Conservation (phyloP, 2,797 vertebrate species). For the Crocidura indochinensis region DNA sequence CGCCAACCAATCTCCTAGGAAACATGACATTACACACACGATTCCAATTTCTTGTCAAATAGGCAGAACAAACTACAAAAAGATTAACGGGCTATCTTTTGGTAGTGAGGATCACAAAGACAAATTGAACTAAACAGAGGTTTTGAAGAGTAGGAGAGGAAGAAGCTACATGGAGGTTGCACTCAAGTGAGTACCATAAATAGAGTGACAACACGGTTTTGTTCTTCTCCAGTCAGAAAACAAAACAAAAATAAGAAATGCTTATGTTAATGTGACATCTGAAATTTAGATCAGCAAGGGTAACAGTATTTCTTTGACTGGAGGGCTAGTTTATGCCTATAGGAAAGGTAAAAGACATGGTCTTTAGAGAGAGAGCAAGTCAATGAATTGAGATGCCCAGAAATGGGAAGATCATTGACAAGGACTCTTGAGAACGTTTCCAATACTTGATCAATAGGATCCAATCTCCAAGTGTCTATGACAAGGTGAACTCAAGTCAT, state of each 20-base stretch:
- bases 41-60: not conserved
- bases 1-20: too few relatives aligned
- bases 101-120: not conserved
- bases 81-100: not conserved
- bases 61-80: not conserved
- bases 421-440: not conserved
- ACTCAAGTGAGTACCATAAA: not conserved
- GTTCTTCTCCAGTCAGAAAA: not conserved
- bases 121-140: not conserved
- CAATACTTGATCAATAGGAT: fast-evolving
- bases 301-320: fast-evolving
- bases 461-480: not conserved
- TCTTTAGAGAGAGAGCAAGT: not conserved
- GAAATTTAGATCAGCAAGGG: not conserved
- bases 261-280: not conserved
- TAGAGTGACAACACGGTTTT: not conserved
- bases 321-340: not conserved
- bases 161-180: not conserved
- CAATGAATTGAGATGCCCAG: too few relatives aligned
- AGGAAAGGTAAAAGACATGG: fast-evolving
- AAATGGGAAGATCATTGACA: not conserved
- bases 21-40: too few relatives aligned
- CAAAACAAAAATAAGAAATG: not conserved
- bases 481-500: not conserved
- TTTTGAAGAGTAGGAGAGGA: not conserved